Evolutionary conservation across 2,797 vertebrate species (phyloP).

Genomic region (Enteromius unitaeniatus): DNA sequence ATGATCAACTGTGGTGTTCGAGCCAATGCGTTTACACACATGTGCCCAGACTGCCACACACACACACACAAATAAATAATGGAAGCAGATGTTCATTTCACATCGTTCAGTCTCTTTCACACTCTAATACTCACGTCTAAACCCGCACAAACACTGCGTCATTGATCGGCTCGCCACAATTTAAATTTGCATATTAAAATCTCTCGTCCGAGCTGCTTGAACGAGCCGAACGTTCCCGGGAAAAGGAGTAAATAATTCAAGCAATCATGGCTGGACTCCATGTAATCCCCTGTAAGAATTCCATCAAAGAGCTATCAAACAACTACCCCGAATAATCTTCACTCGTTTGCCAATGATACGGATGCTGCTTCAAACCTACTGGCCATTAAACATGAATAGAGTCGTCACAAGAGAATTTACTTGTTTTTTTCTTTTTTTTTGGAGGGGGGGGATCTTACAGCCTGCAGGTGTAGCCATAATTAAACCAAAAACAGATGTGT

Average conservation of each 20-base stretch:
- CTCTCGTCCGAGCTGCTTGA: slow-evolving; percentile 55
- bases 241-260: slow-evolving; percentile 53
- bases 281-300: slow-evolving; percentile 59
- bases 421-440: neutral
- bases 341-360: slow-evolving; percentile 34
- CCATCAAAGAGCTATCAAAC: slow-evolving; percentile 35
- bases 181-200: slow-evolving; percentile 64
- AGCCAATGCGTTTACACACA: slow-evolving; percentile 25
- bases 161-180: slow-evolving; percentile 27
- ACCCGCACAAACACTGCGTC: slow-evolving; percentile 34
- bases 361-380: neutral
- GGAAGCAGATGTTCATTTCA: slow-evolving; percentile 32
- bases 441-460: neutral
- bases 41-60: slow-evolving; percentile 10
- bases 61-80: slow-evolving; percentile 40
- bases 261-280: slow-evolving; percentile 54
- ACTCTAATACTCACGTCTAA: slow-evolving; percentile 25
- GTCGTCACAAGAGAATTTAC: slow-evolving; percentile 32
- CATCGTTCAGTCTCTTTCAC: slow-evolving; percentile 23
- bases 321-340: slow-evolving; percentile 33
- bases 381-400: slow-evolving; percentile 37
- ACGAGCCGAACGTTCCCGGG: slow-evolving; percentile 10
- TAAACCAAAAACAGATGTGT: slow-evolving; percentile 4
- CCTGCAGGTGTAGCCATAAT: slow-evolving; percentile 14
- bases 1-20: slow-evolving; percentile 35